These are phyloP conservation scores for Gryon sp. DNA, from an alignment of 1,140 invertebrate species.

Conservation along the genomic window DNA sequence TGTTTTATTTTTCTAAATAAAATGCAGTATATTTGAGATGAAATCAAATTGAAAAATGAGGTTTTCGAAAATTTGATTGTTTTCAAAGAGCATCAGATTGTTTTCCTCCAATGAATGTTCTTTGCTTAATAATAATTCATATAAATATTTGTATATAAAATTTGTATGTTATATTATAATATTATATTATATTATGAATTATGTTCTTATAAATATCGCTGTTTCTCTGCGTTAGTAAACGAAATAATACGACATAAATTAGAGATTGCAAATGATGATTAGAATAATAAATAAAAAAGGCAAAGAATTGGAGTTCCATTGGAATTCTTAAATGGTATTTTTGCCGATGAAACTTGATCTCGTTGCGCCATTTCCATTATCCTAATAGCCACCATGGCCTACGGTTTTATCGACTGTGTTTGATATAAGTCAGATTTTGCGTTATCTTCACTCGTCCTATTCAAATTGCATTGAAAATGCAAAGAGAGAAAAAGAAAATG, in stretches of 20 bases:
- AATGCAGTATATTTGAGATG: too few relatives aligned
- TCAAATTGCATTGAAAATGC: constrained; percentile 10
- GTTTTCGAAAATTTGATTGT: too few relatives aligned
- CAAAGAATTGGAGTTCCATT: constrained; percentile 14
- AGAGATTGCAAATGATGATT: background rate
- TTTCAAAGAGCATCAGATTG: too few relatives aligned
- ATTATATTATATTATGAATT: constrained; percentile 26
- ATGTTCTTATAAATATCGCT: too few relatives aligned
- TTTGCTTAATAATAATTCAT: constrained; percentile 41
- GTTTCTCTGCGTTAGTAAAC: constrained; percentile 9
- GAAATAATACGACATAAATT: constrained; percentile 19
- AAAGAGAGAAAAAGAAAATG: background rate
- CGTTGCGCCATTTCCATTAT: constrained; percentile 39
- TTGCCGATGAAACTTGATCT: constrained; percentile 26
- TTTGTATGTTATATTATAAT: constrained; percentile 40
- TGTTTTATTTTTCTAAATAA: too few relatives aligned
- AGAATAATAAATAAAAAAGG: constrained; percentile 16
- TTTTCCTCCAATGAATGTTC: too few relatives aligned
- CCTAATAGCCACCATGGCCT: constrained; percentile 18
- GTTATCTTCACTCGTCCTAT: constrained; percentile 71
- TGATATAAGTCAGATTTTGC: constrained; percentile 46
- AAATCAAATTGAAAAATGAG: too few relatives aligned
- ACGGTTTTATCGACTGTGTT: constrained; percentile 25
- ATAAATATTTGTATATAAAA: constrained; percentile 56
- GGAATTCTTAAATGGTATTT: constrained; percentile 17